phyloP scores from a whole-genome alignment of 2,888 invertebrate genomes.

The Laspeyria flexula region DNA sequence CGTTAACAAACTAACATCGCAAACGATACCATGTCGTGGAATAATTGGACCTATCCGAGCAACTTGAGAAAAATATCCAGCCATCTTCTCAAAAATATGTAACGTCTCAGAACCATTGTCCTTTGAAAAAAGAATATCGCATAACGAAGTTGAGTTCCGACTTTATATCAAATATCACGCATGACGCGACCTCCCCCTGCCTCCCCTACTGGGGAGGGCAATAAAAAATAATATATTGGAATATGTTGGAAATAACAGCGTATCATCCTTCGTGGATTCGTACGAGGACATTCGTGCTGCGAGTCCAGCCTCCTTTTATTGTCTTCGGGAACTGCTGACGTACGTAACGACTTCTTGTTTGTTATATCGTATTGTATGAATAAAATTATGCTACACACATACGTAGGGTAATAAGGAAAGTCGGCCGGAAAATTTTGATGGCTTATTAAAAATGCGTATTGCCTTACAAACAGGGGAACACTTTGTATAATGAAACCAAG shows the following conservation, averaged over 20 bases:
- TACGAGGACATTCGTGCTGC: slow-evolving; percentile 75
- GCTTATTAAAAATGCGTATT: slow-evolving; percentile 38
- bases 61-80: slow-evolving; percentile 75
- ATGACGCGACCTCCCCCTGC: slow-evolving; percentile 76
- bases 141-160: slow-evolving; percentile 86
- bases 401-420: slow-evolving; percentile 62
- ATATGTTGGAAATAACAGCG: slow-evolving; percentile 87
- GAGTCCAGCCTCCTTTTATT: slow-evolving; percentile 82
- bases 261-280: slow-evolving; percentile 81
- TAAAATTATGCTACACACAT: slow-evolving; percentile 65
- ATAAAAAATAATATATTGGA: slow-evolving; percentile 88
- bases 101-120: slow-evolving; percentile 80
- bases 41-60: slow-evolving; percentile 80
- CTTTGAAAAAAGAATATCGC: slow-evolving; percentile 85
- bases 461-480: slow-evolving; percentile 14
- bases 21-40: slow-evolving; percentile 71
- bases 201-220: slow-evolving; percentile 69
- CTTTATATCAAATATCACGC: slow-evolving; percentile 87
- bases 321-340: slow-evolving; percentile 76
- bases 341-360: slow-evolving; percentile 67
- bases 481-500: not conserved
- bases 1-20: slow-evolving; percentile 71
- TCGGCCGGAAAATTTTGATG: slow-evolving; percentile 44
- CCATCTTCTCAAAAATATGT: slow-evolving; percentile 80
- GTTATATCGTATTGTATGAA: slow-evolving; percentile 69